Conservation (phyloP, 2,797 vertebrate species). For the Hypotaenidia okinawae region DNA sequence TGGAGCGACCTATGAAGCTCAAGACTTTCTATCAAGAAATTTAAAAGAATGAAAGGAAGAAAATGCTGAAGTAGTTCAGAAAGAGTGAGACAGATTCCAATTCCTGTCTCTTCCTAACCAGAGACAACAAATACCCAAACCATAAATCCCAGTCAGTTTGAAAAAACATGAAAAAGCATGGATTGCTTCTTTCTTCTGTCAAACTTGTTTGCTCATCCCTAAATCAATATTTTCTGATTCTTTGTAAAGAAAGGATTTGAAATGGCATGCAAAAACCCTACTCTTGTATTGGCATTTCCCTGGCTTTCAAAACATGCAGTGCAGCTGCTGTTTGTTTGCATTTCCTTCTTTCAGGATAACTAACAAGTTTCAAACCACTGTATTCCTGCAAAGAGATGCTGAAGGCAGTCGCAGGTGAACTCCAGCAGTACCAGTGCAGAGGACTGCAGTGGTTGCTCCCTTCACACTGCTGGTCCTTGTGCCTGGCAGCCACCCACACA, state of each 20-base stretch:
- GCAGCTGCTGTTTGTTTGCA: neutral
- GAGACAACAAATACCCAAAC: neutral
- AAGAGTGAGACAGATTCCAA: neutral
- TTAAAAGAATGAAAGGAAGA: neutral
- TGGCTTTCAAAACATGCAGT: neutral
- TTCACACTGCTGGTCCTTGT: fast-evolving
- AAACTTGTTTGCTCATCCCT: neutral
- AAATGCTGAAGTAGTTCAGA: neutral
- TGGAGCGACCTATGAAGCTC: neutral
- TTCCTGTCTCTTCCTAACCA: neutral
- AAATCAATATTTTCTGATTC: neutral
- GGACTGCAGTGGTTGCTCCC: fast-evolving
- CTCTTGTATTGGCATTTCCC: neutral
- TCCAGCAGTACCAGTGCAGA: fast-evolving
- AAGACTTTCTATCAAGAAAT: neutral
- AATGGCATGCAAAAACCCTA: neutral
- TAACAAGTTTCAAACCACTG: neutral
- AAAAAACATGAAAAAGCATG: neutral
- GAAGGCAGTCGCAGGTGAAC: neutral
- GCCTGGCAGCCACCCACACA: neutral
- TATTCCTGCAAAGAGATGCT: neutral
- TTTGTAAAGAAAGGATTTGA: neutral
- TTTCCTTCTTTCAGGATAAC: neutral
- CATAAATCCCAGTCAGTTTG: neutral
- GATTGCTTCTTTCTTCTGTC: neutral